A percentile compares a stretch with the other conserved stretches of the same genome.
phyloP scores from a whole-genome alignment of 1,140 invertebrate genomes.

The Zaprionus gabonicus region DNA sequence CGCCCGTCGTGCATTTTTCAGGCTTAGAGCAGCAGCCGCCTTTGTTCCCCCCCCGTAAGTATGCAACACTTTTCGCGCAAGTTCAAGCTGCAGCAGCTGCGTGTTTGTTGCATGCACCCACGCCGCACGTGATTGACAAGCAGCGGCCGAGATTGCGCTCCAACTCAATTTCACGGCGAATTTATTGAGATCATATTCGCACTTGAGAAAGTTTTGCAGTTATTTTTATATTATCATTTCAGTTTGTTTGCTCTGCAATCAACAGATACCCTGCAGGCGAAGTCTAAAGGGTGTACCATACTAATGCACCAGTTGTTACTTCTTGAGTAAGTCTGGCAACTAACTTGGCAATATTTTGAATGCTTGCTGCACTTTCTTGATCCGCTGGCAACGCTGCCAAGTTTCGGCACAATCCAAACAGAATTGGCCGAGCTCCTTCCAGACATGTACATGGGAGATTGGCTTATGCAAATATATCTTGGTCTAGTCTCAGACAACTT shows the following conservation, averaged over 20 bases:
- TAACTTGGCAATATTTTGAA: neutral
- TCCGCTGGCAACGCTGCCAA: neutral
- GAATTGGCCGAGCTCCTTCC: neutral
- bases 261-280: too few species aligned
- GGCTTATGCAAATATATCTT: neutral
- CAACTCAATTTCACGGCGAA: neutral
- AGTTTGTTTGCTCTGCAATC: neutral
- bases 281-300: neutral
- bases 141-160: neutral
- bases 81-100: too few species aligned
- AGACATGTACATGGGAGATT: neutral
- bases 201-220: neutral
- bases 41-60: neutral
- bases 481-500: neutral
- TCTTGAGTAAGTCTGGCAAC: neutral
- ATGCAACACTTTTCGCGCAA: conserved; percentile 1
- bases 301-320: too few species aligned
- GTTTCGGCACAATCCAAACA: neutral
- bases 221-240: neutral
- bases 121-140: conserved; percentile 4
- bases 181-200: neutral
- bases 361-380: neutral
- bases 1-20: neutral
- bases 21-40: neutral
- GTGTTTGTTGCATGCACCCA: neutral